Evolutionary conservation across 2,888 invertebrate species (phyloP).

Genomic region (Folsomia manolachei): DNA sequence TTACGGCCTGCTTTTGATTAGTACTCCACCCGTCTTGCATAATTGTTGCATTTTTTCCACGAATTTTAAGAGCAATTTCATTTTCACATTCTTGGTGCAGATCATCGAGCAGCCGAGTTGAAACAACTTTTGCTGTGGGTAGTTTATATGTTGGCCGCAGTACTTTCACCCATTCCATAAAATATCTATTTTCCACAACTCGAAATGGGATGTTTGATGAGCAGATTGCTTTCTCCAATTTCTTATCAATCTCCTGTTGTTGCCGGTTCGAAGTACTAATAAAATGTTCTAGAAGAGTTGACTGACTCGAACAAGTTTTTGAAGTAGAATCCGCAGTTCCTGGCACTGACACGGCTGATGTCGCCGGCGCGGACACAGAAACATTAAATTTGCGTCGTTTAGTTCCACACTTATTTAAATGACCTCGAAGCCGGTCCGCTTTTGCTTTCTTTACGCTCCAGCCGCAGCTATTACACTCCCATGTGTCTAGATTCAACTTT

Average conservation of each 20-base stretch:
- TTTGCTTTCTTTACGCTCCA: not conserved
- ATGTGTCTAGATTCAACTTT: not conserved
- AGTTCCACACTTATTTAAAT: not conserved
- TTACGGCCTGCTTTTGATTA: slow-evolving; percentile 17
- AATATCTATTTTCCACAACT: slow-evolving; percentile 25
- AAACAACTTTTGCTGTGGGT: slow-evolving; percentile 17
- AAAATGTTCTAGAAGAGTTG: not conserved
- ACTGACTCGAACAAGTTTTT: not conserved
- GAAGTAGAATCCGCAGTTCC: not conserved
- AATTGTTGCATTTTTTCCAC: slow-evolving; percentile 17
- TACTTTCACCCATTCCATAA: slow-evolving; percentile 4
- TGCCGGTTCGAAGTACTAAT: not conserved
- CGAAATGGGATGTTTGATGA: slow-evolving; percentile 24
- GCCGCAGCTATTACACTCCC: not conserved
- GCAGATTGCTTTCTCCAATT: slow-evolving; percentile 18
- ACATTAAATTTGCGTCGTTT: not conserved
- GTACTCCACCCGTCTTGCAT: slow-evolving; percentile 36
- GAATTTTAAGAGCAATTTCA: not conserved
- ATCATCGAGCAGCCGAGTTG: slow-evolving; percentile 12
- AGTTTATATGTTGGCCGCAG: slow-evolving; percentile 21
- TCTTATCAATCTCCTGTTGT: not conserved
- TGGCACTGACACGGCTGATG: not conserved
- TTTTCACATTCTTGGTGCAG: slow-evolving; percentile 11
- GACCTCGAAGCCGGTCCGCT: not conserved
- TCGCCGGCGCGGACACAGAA: not conserved